Evolutionary conservation across 2,888 invertebrate species (phyloP), one percentile per base, ranked within the genome.

Genomic region (Herminia tarsipennalis): DNA sequence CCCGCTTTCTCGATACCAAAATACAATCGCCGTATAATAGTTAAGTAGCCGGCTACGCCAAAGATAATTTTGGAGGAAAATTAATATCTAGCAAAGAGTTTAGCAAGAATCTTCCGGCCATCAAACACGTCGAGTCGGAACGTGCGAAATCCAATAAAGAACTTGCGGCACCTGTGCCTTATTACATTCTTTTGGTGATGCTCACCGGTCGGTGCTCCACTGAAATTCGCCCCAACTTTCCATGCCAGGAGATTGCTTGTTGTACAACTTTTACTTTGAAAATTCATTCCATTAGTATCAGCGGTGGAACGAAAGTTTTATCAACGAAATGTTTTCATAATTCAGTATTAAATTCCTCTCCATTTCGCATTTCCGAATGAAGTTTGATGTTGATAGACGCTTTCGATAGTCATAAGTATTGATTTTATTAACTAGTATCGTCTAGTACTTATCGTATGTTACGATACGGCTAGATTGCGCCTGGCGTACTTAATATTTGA

Each of bases 81-180:
- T 83, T 86, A 87, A 86, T 84, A 83, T 80, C 81, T 70, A 72
- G 66, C 77, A 81, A 85, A 83, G 86, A 87, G 86, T 89, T 88
- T 73, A 78, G 81, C 81, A 88, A 88, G 88, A 91, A 90, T 90
- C 84, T 83, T 82, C 76, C 79, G 83, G 83, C 86, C 82, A 88
- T 89, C 89, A 87, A 84, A 86, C 86, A 89, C 87, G 88, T 88
- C 88, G 83, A 73, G 70, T 70, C 54, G 88, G 88, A 88, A 86
- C 87, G 88, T 83, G 86, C 82, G 84, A 88, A 89, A 91, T 90
- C 87, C 88, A 90, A 91, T 91, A 91, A 91, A 88, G 88, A 87
- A 88, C 76, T 83, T 77, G 80, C 78, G 78, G 80, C 89, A 91
- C 90, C 90, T 91, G 89, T 78, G 81, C 85, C 86, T 88, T 90